phyloP scores from a whole-genome alignment of 1,140 invertebrate species.

The Drosophila ananassae region DNA sequence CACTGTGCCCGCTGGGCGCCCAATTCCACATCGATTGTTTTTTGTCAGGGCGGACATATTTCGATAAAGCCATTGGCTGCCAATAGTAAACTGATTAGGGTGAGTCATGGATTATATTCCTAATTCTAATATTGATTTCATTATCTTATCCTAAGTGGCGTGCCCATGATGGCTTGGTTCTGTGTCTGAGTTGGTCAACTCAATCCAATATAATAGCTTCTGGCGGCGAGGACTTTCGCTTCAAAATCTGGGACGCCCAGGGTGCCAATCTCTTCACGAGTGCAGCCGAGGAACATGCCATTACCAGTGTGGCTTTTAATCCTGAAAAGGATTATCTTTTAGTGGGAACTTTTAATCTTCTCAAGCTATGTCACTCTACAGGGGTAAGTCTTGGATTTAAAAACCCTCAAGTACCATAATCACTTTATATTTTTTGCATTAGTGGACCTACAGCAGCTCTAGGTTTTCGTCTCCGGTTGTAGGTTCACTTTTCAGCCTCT shows the following conservation, averaged over 20 bases:
- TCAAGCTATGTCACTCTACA: constrained; percentile 95
- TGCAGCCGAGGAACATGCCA: constrained; percentile 93
- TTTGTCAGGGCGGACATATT: constrained; percentile 92
- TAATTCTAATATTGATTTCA: neutral
- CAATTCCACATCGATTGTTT: constrained; percentile 92
- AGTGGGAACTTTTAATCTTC: constrained; percentile 96
- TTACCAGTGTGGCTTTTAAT: constrained; percentile 95
- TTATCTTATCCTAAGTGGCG: constrained; percentile 90
- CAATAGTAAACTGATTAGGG: constrained; percentile 93
- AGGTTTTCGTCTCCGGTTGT: constrained; percentile 90
- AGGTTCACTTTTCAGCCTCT: constrained; percentile 93
- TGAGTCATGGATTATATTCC: constrained; percentile 79
- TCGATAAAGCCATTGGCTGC: constrained; percentile 96
- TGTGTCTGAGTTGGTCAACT: constrained; percentile 95
- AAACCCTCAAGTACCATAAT: rapidly evolving
- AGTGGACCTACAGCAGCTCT: constrained; percentile 96
- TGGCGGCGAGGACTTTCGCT: constrained; percentile 97
- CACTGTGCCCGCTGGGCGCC: constrained; percentile 95
- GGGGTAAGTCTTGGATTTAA: constrained; percentile 88
- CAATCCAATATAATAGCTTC: constrained; percentile 95
- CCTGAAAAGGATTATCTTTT: constrained; percentile 96
- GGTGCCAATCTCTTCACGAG: constrained; percentile 94
- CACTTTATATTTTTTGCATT: neutral
- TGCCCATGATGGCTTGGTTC: constrained; percentile 96
- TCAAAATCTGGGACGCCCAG: constrained; percentile 97